These are phyloP conservation scores for Ranitomeya variabilis DNA, from an alignment of 2,113 vertebrate species.

Conservation along the genomic window DNA sequence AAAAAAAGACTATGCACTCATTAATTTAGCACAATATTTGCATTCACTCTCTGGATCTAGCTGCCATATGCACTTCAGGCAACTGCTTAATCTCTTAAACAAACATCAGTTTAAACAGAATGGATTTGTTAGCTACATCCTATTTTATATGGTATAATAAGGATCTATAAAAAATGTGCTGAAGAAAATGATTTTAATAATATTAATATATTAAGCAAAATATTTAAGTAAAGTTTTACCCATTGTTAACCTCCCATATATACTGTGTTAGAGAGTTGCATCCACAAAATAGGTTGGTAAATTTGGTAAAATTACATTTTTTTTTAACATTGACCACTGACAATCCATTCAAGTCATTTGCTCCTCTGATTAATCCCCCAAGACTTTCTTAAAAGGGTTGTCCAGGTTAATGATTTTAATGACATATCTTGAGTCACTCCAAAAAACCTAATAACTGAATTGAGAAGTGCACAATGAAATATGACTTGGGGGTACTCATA, in stretches of 20 bases:
- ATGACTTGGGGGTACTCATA: too few species aligned
- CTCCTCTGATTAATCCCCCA: too few species aligned
- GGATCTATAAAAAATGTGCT: neutral
- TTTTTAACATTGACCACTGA: neutral
- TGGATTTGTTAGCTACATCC: neutral
- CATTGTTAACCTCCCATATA: too few species aligned
- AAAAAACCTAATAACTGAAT: too few species aligned
- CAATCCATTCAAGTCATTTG: too few species aligned
- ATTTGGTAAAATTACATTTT: neutral
- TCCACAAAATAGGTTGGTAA: neutral
- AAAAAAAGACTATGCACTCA: slow-evolving; percentile 7
- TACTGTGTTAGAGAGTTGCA: too few species aligned
- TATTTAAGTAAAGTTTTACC: too few species aligned
- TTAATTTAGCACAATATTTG: neutral
- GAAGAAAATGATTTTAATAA: neutral
- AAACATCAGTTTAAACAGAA: slow-evolving; percentile 2
- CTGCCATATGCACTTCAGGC: neutral
- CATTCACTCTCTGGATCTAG: neutral
- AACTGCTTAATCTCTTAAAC: slow-evolving; percentile 12
- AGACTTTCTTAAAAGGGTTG: too few species aligned
- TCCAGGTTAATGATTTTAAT: too few species aligned
- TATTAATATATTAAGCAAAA: neutral
- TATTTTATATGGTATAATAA: neutral
- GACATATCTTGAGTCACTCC: too few species aligned
- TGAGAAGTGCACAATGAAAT: too few species aligned